phyloP scores from a whole-genome alignment of 1,140 invertebrate species.

The Orchesella cincta region DNA sequence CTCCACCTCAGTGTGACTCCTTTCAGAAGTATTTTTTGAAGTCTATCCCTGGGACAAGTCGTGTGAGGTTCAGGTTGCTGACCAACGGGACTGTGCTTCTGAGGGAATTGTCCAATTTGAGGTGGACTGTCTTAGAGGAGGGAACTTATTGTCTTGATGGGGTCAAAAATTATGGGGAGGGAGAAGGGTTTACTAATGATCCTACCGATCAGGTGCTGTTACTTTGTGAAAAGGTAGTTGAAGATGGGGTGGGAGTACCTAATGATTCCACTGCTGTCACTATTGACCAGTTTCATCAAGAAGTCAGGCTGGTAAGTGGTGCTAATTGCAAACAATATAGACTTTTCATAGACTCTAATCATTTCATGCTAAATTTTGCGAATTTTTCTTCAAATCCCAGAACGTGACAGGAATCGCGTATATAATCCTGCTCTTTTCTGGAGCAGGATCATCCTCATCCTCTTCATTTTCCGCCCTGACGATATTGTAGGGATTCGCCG shows the following conservation, averaged over 20 bases:
- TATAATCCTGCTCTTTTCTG: background rate
- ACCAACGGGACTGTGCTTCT: constrained; percentile 1
- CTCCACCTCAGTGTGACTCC: background rate
- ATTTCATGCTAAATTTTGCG: too few relatives aligned
- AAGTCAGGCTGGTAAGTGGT: background rate
- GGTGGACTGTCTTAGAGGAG: background rate
- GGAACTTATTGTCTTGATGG: constrained; percentile 9
- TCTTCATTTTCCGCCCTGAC: too few relatives aligned
- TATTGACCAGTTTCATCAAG: too few relatives aligned
- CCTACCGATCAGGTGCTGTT: constrained; percentile 10
- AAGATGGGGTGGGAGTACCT: background rate
- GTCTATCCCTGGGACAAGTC: background rate
- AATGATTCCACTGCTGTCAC: background rate
- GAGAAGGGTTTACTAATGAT: background rate
- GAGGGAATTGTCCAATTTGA: background rate
- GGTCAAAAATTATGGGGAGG: background rate
- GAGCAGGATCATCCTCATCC: too few relatives aligned
- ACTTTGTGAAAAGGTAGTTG: background rate
- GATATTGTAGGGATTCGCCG: too few relatives aligned
- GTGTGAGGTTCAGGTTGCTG: constrained; percentile 8
- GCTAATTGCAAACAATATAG: too few relatives aligned
- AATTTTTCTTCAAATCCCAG: background rate
- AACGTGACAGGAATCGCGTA: background rate
- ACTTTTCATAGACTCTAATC: too few relatives aligned
- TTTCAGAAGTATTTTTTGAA: constrained; percentile 20